These are phyloP conservation scores for Arctopsyche grandis DNA, from an alignment of 1,140 invertebrate species.

Conservation along the genomic window DNA sequence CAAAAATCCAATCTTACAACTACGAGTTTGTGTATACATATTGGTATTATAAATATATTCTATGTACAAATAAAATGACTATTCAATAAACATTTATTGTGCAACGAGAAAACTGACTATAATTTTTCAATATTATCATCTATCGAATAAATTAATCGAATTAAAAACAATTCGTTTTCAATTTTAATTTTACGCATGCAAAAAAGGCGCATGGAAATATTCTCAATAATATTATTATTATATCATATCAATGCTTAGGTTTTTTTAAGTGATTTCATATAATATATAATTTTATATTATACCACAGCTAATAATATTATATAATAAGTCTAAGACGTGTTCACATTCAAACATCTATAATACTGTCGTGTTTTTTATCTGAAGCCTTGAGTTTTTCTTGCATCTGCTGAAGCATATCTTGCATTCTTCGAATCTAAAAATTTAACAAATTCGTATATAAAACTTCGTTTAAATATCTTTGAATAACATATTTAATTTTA, in stretches of 20 bases:
- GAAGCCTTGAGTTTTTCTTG: slow-evolving; percentile 92
- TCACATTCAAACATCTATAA: slow-evolving; percentile 77
- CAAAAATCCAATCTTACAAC: slow-evolving; percentile 31
- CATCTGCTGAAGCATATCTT: slow-evolving; percentile 96
- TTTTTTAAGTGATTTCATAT: not conserved
- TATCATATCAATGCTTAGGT: slow-evolving; percentile 5
- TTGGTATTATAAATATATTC: not conserved
- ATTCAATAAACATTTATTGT: slow-evolving; percentile 52
- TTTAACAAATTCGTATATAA: slow-evolving; percentile 51
- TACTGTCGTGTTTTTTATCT: slow-evolving; percentile 81
- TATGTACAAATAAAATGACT: slow-evolving; percentile 54
- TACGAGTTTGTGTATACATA: slow-evolving; percentile 36
- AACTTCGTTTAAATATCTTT: slow-evolving; percentile 7
- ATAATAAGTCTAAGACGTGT: slow-evolving; percentile 34
- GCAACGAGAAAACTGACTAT: slow-evolving; percentile 51
- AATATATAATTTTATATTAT: slow-evolving; percentile 36
- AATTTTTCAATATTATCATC: slow-evolving; percentile 34
- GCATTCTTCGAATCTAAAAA: slow-evolving; percentile 89
- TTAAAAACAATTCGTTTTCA: slow-evolving; percentile 42
- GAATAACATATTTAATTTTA: not conserved
- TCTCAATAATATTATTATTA: slow-evolving; percentile 42
- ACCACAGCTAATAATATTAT: slow-evolving; percentile 46
- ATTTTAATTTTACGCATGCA: slow-evolving; percentile 1
- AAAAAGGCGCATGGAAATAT: slow-evolving; percentile 26
- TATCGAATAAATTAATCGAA: slow-evolving; percentile 48